Evolutionary conservation across 2,888 invertebrate genomes (phyloP).

Genomic region (Adineta ricciae): DNA sequence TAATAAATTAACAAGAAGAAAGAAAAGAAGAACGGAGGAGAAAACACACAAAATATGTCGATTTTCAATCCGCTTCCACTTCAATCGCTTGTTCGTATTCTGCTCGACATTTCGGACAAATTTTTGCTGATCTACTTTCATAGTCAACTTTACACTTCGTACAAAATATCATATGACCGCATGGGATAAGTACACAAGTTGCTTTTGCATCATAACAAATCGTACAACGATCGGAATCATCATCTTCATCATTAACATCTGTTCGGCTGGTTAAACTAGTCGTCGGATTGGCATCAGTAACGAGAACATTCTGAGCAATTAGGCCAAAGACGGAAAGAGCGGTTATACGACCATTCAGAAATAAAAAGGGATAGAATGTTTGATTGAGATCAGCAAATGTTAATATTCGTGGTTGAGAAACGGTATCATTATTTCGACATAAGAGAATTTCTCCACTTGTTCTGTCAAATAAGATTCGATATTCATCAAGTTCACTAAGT

Average conservation of each 20-base stretch:
- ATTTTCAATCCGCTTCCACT: background rate
- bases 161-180: background rate
- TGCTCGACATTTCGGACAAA: background rate
- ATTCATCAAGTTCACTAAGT: background rate
- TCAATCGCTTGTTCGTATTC: background rate
- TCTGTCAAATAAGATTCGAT: background rate
- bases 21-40: background rate
- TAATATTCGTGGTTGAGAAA: background rate
- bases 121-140: background rate
- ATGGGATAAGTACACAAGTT: slow-evolving; percentile 10
- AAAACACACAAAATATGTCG: background rate
- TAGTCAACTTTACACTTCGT: background rate
- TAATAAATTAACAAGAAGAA: background rate
- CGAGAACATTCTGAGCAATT: background rate
- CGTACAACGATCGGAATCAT: background rate
- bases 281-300: background rate
- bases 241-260: background rate
- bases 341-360: slow-evolving; percentile 15
- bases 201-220: background rate
- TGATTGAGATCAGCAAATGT: background rate
- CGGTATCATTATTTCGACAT: background rate
- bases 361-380: slow-evolving; percentile 9
- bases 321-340: background rate
- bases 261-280: background rate
- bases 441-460: background rate